Base-by-base conservation (phyloP, 2,797 vertebrate genomes). In the Clarias laeviceps region DNA sequence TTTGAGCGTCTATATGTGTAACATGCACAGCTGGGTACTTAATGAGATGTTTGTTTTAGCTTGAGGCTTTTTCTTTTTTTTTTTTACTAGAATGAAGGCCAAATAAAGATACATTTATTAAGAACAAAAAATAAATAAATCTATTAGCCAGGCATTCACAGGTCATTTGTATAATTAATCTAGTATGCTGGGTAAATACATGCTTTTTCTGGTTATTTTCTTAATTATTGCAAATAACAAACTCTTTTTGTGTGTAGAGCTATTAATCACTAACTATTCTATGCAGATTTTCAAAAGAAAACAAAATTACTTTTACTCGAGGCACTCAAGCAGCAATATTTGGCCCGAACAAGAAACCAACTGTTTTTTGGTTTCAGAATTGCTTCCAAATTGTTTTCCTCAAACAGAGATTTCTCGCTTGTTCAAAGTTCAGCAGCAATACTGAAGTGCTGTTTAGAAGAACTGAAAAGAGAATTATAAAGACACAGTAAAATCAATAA, bases 201-300 rank as follows among this genome's bases (percentile, higher is more conserved):
- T 80, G 61, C 11, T 80, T 27, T 54, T 40, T 22, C 18, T 17
- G 45, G 15, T 56, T 12, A 76, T 57, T 77, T 14, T 34, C 29
- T 64, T 24, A 62, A 24, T 2, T 62, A 64, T 45, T 27, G 24
- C 24, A 80, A n/a, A 27, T 45, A 59, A 50, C 70, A 73, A 65
- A 40, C 34, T 37, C 24, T 8, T 80, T 64, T 65, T 45, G 24
- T 80, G 34, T 45, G 45, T 40, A 65, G 22, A 24, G 78, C 22
- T 11, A 80, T 64, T 80, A 65, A 80, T 65, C 61, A 64, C 12
- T 64, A 64, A 62, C 17, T 9, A 32, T 76, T 76, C 73, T 57
- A 76, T 20, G 27, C 17, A 76, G 73, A 27, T 56, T 76, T 34
- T 11, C 22, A 22, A 79, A 62, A 15, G 18, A 29, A 54, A 54